Evolutionary conservation across 2,113 vertebrate genomes (phyloP).

Genomic region (Neomonachus schauinslandi): DNA sequence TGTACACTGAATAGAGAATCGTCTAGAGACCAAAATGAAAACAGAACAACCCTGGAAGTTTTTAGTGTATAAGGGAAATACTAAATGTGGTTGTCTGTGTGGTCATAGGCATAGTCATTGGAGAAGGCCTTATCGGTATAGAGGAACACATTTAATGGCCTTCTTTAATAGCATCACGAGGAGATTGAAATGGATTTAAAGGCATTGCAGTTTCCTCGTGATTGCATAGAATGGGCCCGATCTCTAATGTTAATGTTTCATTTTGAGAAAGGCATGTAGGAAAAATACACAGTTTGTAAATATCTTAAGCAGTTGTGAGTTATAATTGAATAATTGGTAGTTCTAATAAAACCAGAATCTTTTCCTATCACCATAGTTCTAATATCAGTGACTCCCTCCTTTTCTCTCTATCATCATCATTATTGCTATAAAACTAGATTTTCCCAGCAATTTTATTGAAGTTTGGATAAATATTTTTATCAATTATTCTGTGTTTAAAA

Average conservation of each 20-base stretch:
- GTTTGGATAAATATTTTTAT: conserved; percentile 2
- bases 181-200: conserved; percentile 6
- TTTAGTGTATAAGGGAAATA: background rate
- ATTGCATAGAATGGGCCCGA: background rate
- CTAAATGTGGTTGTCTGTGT: background rate
- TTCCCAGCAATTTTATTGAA: background rate
- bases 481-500: conserved; percentile 24
- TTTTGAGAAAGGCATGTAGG: background rate
- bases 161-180: background rate
- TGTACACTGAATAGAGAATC: background rate
- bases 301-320: background rate
- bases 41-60: background rate
- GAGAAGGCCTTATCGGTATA: background rate
- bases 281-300: background rate
- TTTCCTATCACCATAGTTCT: background rate
- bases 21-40: conserved; percentile 18
- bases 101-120: background rate
- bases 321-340: background rate
- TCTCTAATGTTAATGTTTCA: conserved; percentile 26
- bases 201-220: background rate
- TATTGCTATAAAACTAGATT: conserved; percentile 1
- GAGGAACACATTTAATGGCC: background rate
- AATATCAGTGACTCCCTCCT: background rate
- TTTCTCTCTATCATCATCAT: background rate
- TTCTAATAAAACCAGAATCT: background rate